phyloP scores from a whole-genome alignment of 2,797 vertebrate species.

The Eulemur mongoz region DNA sequence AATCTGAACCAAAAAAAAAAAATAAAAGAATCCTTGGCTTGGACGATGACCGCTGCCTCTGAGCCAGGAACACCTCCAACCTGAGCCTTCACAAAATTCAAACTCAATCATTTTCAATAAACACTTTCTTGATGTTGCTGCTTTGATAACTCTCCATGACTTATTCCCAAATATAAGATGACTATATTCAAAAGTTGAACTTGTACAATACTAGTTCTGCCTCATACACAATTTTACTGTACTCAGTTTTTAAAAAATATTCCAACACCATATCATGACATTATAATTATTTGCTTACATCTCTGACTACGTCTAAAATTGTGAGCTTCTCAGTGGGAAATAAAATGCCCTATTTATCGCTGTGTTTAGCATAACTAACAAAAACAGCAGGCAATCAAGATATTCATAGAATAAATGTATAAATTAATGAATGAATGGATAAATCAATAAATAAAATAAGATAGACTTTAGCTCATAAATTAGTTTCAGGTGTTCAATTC shows the following conservation, averaged over 20 bases:
- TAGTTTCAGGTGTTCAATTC: not conserved
- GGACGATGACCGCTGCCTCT: rapidly evolving
- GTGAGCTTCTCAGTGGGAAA: not conserved
- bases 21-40: too few species aligned
- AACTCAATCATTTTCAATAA: not conserved
- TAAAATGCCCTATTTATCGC: not conserved
- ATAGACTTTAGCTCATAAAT: not conserved
- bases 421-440: not conserved
- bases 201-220: not conserved
- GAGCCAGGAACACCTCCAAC: too few species aligned
- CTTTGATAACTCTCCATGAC: not conserved
- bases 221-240: not conserved
- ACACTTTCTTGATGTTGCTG: not conserved
- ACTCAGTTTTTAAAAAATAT: not conserved
- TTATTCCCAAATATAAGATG: not conserved
- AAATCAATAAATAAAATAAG: not conserved
- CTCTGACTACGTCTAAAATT: not conserved
- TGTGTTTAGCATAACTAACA: not conserved
- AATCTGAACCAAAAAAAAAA: too few species aligned
- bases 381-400: not conserved
- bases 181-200: not conserved
- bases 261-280: not conserved
- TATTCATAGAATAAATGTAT: not conserved
- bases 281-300: not conserved
- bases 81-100: too few species aligned